Conservation (phyloP, 2,797 vertebrate genomes). For the Xyrichtys novacula region DNA sequence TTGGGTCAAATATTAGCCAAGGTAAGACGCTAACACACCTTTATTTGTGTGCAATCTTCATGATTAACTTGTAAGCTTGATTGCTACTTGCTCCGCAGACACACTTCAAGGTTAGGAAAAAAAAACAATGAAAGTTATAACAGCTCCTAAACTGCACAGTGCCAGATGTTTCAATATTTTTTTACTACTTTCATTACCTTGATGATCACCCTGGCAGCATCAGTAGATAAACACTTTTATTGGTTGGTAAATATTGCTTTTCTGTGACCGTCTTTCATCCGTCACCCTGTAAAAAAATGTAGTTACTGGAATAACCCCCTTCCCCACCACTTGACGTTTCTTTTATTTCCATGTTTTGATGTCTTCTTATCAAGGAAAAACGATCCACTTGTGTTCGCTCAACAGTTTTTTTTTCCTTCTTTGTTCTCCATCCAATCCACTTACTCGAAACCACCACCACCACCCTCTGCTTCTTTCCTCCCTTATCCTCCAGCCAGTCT, state of each 20-base stretch:
- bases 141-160: no score
- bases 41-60: no score
- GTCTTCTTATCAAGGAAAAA: slow-evolving; percentile 31
- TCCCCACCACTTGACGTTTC: slow-evolving; percentile 1
- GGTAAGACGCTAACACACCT: no score
- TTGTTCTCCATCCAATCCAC: slow-evolving; percentile 50
- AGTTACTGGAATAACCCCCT: slow-evolving; percentile 5
- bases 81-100: background rate
- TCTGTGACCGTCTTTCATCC: background rate
- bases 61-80: background rate
- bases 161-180: no score
- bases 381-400: slow-evolving; percentile 45
- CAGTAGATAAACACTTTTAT: background rate
- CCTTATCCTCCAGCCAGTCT: slow-evolving; percentile 53
- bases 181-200: background rate
- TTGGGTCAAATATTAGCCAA: no score
- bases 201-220: background rate
- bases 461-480: slow-evolving; percentile 23
- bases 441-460: slow-evolving; percentile 10
- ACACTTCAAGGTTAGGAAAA: background rate
- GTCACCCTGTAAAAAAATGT: background rate
- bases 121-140: no score
- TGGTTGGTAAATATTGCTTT: background rate
- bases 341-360: slow-evolving; percentile 10
- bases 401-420: slow-evolving; percentile 30